Percentiles rank a stretch among this genome's conserved stretches.
Conservation (phyloP, 2,113 vertebrate genomes). For the Pontoporia blainvillei region DNA sequence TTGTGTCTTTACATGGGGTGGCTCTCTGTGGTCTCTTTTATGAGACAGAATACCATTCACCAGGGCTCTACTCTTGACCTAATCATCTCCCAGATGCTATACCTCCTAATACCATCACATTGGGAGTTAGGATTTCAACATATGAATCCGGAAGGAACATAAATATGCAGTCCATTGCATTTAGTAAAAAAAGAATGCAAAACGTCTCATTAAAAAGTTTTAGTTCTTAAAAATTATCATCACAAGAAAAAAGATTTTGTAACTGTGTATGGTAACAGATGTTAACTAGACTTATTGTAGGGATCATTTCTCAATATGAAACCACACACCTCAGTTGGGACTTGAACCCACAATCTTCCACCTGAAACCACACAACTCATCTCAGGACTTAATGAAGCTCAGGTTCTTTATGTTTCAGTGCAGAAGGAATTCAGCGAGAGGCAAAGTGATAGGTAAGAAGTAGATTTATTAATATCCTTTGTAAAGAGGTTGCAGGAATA, state of each 20-base stretch:
- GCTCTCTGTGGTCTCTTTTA: neutral
- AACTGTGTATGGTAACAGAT: neutral
- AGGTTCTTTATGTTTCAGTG: neutral
- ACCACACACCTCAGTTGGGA: neutral
- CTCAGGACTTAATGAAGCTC: neutral
- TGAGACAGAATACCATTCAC: neutral
- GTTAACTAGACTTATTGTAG: neutral
- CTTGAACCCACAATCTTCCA: neutral
- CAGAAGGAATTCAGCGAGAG: neutral
- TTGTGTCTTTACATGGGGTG: neutral
- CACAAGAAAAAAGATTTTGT: neutral
- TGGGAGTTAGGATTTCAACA: neutral
- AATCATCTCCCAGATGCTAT: neutral
- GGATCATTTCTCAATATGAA: neutral
- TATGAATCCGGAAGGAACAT: neutral
- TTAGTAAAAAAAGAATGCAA: neutral
- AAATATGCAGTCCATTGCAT: neutral
- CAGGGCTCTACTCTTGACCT: neutral
- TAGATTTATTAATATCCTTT: neutral
- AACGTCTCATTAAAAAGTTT: neutral
- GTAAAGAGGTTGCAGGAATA: neutral
- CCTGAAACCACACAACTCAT: neutral
- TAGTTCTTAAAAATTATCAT: neutral
- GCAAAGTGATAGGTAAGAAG: neutral
- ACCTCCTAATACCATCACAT: neutral